Conservation (phyloP, 2,888 invertebrate genomes). For the Heliconius charithonia region DNA sequence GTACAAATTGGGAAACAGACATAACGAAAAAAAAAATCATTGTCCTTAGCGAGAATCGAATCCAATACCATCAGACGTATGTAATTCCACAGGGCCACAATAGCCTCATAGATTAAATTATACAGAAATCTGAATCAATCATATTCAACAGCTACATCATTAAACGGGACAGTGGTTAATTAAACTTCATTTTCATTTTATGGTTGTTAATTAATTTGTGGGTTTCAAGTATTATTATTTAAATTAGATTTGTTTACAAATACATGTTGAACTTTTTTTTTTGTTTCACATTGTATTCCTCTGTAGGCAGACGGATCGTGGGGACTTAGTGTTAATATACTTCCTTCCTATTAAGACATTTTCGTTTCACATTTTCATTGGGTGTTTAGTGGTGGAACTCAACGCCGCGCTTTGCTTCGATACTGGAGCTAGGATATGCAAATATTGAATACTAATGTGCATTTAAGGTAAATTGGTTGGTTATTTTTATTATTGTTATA, state of each 20-base stretch:
- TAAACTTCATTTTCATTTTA: constrained; percentile 10
- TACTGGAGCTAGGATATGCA: no score
- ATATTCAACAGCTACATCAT: constrained; percentile 23
- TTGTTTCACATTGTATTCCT: no score
- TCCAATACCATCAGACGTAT: background rate
- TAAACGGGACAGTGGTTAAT: constrained; percentile 33
- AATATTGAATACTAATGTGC: no score
- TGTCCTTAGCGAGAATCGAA: background rate
- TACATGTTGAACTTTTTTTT: background rate
- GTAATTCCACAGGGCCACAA: background rate
- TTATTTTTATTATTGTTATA: no score
- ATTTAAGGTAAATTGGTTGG: no score
- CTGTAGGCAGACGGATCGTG: no score
- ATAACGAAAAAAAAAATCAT: background rate
- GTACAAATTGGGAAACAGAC: no score
- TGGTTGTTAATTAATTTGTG: constrained; percentile 34
- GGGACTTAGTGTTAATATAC: no score
- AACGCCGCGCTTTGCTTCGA: no score
- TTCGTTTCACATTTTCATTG: no score
- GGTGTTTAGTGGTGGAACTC: no score
- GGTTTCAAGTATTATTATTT: constrained; percentile 25
- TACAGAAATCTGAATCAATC: constrained; percentile 32
- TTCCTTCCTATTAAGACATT: no score
- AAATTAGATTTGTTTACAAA: background rate
- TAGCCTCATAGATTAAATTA: constrained; percentile 16